These are phyloP conservation scores for Egretta garzetta DNA, from an alignment of 2,113 vertebrate species.

Conservation along the genomic window DNA sequence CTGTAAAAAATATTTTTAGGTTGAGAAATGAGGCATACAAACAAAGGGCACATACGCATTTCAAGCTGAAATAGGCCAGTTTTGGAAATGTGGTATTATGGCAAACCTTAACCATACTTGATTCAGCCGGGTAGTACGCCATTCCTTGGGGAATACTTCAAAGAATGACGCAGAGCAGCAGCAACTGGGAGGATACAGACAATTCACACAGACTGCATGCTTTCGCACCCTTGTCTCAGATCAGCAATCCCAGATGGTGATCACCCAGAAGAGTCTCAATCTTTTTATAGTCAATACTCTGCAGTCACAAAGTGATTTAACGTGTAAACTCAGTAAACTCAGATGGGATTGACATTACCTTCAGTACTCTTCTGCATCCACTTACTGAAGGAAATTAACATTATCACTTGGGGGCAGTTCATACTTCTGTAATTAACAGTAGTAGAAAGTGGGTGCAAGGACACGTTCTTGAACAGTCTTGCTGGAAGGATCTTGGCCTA, in stretches of 20 bases:
- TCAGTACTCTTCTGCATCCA: neutral
- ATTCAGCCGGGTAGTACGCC: slow-evolving; percentile 25
- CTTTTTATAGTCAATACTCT: slow-evolving; percentile 28
- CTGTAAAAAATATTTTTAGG: neutral
- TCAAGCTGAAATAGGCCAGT: slow-evolving; percentile 40
- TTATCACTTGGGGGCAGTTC: neutral
- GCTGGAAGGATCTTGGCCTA: neutral
- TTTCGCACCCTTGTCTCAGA: slow-evolving; percentile 44
- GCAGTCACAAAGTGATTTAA: slow-evolving; percentile 4
- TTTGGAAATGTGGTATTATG: slow-evolving; percentile 34
- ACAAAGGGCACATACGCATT: slow-evolving; percentile 22
- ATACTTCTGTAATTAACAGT: neutral
- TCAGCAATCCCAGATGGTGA: slow-evolving; percentile 12
- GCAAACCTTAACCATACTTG: slow-evolving; percentile 43
- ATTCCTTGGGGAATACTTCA: slow-evolving; percentile 67
- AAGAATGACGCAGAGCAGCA: slow-evolving; percentile 54
- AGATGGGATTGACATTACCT: slow-evolving; percentile 10
- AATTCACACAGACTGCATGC: slow-evolving; percentile 41
- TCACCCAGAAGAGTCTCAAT: slow-evolving; percentile 10
- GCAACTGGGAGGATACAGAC: slow-evolving; percentile 47
- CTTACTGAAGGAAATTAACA: neutral
- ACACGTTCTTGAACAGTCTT: neutral
- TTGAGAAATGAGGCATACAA: neutral
- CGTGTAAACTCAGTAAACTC: slow-evolving; percentile 4
- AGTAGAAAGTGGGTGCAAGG: neutral